A percentile compares a stretch with the other conserved stretches of the same genome.
These are phyloP conservation scores for Acrobasis consociella DNA, from an alignment of 2,888 invertebrate species.

Conservation along the genomic window DNA sequence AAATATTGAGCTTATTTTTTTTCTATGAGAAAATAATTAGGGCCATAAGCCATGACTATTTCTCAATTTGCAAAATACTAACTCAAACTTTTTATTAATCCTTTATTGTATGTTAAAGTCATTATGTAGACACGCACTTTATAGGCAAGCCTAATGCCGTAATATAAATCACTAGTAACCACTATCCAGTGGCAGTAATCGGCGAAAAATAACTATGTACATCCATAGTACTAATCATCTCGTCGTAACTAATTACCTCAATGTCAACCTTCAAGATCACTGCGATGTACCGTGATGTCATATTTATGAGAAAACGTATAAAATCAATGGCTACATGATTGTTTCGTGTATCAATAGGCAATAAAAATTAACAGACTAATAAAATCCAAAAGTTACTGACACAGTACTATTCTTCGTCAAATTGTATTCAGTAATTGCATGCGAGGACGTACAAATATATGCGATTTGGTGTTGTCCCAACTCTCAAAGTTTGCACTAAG, in stretches of 20 bases:
- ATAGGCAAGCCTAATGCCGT: background rate
- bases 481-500: too few species aligned
- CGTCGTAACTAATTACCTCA: constrained; percentile 12
- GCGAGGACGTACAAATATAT: too few species aligned
- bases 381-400: background rate
- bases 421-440: too few species aligned
- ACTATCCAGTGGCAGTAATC: background rate
- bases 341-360: constrained; percentile 5
- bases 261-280: constrained; percentile 15
- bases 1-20: too few species aligned
- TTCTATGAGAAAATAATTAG: too few species aligned
- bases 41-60: too few species aligned
- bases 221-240: constrained; percentile 7
- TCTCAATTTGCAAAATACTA: too few species aligned
- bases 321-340: constrained; percentile 3
- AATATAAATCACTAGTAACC: background rate
- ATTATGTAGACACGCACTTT: background rate
- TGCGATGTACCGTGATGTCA: constrained; percentile 4
- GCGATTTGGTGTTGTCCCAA: too few species aligned
- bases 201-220: constrained; percentile 3
- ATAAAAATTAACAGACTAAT: constrained; percentile 8
- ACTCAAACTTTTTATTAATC: too few species aligned
- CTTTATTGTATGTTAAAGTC: background rate
- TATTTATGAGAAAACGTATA: constrained; percentile 20
- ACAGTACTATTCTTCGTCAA: background rate